Evolutionary conservation across 2,888 invertebrate species (phyloP).

Genomic region (Stegana nigrithorax): DNA sequence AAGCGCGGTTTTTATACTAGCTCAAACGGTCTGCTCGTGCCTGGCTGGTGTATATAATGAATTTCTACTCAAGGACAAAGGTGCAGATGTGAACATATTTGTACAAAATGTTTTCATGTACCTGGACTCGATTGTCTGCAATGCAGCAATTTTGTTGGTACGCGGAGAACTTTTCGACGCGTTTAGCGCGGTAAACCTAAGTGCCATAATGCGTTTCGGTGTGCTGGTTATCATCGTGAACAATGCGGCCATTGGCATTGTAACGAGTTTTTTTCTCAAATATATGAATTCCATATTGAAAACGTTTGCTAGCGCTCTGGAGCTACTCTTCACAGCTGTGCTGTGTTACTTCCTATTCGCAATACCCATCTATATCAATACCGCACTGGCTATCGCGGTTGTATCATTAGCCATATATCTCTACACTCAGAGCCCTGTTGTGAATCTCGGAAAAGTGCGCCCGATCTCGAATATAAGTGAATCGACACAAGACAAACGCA

Average conservation of each 20-base stretch:
- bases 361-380: slow-evolving; percentile 86
- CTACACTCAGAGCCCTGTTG: slow-evolving; percentile 91
- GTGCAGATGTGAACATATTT: slow-evolving; percentile 87
- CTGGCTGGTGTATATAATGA: slow-evolving; percentile 97
- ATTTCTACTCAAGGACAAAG: slow-evolving; percentile 88
- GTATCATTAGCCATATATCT: slow-evolving; percentile 86
- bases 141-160: slow-evolving; percentile 77
- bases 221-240: slow-evolving; percentile 87
- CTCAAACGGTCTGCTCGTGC: slow-evolving; percentile 91
- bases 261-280: slow-evolving; percentile 92
- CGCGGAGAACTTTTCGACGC: slow-evolving; percentile 76
- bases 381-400: slow-evolving; percentile 82
- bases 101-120: slow-evolving; percentile 97
- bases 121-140: slow-evolving; percentile 92
- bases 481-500: slow-evolving; percentile 42
- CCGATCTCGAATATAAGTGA: slow-evolving; percentile 45
- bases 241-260: slow-evolving; percentile 91
- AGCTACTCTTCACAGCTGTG: slow-evolving; percentile 89
- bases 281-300: slow-evolving; percentile 94
- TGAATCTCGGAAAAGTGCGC: slow-evolving; percentile 69
- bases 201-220: slow-evolving; percentile 74
- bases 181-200: slow-evolving; percentile 72
- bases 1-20: slow-evolving; percentile 75
- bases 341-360: slow-evolving; percentile 87
- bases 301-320: slow-evolving; percentile 94